Evolutionary conservation across 2,888 invertebrate species (phyloP), one percentile per base, ranked within the genome.

Genomic region (Celastrina argiolus): DNA sequence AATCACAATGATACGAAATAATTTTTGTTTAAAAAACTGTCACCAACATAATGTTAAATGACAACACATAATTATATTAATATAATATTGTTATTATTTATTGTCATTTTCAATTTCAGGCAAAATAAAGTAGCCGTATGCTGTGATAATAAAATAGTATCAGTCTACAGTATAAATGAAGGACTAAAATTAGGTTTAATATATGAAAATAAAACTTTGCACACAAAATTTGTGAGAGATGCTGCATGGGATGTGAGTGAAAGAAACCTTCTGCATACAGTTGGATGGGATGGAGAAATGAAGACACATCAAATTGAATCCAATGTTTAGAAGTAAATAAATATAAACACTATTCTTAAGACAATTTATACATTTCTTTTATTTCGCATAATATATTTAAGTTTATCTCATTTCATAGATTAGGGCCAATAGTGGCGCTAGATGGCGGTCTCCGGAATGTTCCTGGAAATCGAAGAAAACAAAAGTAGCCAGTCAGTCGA

Each of bases 221-320:
- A 91, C 69, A 81, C 70, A 31, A 92, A 92, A 74, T 92, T 88
- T 75, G 92, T 93, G 1, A 83, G 92, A 69, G 93, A 92, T 10
- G 70, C 92, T 6, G 87, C 92, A 0, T 94, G 93, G 93, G 87
- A 88, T 72, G 70, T 78, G 5, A 77, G 76, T 2, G 79, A 84
- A 1, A 74, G 74, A 22, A 77, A 81, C 63, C 72, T 79, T 28
- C 82, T 94, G 1, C 88, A 92, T 72, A 87, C 93, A 0, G 91
- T 92, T 18, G 92, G 92, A n/a, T 94, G 93, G 93, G 93, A 93
- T 73, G 87, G 88, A 61, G 81, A 83, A 70, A 76, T 92, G 16
- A 81, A 83, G 68, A 80, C 81, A 12, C 92, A 92, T 70, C 75
- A 69, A 26, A 66, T 87, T 28, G 22, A 22, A 28, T 16, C 16